Percentiles rank a stretch among this genome's conserved stretches.
These are phyloP conservation scores for Antennarius striatus DNA, from an alignment of 2,113 vertebrate species.

Conservation along the genomic window DNA sequence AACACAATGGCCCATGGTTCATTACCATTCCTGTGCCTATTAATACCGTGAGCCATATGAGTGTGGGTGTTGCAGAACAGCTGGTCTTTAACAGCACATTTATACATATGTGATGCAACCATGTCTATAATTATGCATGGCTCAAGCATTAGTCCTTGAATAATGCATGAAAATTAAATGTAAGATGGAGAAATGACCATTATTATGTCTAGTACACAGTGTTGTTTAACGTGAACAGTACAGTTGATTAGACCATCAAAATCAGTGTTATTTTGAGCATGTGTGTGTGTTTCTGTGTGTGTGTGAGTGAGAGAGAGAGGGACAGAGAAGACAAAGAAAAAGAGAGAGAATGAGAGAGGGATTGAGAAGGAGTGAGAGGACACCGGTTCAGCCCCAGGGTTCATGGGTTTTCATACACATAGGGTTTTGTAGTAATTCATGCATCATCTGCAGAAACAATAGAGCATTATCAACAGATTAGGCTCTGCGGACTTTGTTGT, in stretches of 20 bases:
- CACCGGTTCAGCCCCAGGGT: constrained; percentile 22
- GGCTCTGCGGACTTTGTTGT: constrained; percentile 26
- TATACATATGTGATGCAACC: constrained; percentile 41
- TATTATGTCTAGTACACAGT: constrained; percentile 22
- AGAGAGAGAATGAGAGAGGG: too few relatives aligned
- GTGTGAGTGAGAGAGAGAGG: not conserved
- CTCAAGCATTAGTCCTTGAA: constrained; percentile 25
- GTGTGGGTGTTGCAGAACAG: constrained; percentile 58
- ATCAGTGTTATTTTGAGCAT: not conserved
- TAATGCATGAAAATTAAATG: constrained; percentile 37
- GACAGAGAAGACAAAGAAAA: too few relatives aligned
- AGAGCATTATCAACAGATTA: constrained; percentile 63
- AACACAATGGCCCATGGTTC: constrained; percentile 23
- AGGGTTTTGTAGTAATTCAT: constrained; percentile 39
- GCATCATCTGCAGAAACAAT: constrained; percentile 50
- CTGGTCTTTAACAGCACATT: constrained; percentile 54
- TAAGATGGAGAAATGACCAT: not conserved
- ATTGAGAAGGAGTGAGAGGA: not conserved
- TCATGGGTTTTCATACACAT: constrained; percentile 30
- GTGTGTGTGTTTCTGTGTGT: not conserved
- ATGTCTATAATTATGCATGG: constrained; percentile 40
- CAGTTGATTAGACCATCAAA: constrained; percentile 18
- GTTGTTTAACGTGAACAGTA: constrained; percentile 15
- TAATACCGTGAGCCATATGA: constrained; percentile 27
- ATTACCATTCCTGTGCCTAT: constrained; percentile 25